Base-by-base conservation (phyloP, 1,140 invertebrate genomes). In the Musca vetustissima region DNA sequence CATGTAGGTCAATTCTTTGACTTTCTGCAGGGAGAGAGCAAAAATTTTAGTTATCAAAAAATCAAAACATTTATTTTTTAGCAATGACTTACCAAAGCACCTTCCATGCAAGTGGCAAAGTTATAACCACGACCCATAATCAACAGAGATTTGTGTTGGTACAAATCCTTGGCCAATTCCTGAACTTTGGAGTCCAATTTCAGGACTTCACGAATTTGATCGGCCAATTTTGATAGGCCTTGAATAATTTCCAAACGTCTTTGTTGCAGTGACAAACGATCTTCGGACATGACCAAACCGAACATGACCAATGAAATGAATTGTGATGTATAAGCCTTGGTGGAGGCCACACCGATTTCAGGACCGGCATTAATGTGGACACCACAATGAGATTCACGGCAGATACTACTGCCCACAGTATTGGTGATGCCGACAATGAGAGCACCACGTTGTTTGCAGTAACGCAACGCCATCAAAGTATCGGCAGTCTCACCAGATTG, bases 1-100 rank as follows among this genome's bases (percentile, higher is more conserved):
- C 96, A 99, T 99, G 84, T 99, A 99, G 0, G 98, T 99, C 79
- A 99, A 88, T 82, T 99, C 98, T 85, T 99, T 99, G 2, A 99
- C 95, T 93, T 99, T 98, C 69, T 70, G 47, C n/a, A 15, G 17
- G 17, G 4, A 61, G n/a, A 25, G 43, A 19, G 19, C 9, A 8
- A 61, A 19, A 11, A 61, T 28, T 7, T 57, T 1, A 36, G 21
- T 28, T 28, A 43, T 2, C 13, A 43, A 2, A 22, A 43, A 4
- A 43, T 21, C 1, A 61, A 21, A 49, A 4, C 28, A 28, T 8
- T 28, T 4, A 8, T 22, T 24, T 17, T 19, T 25, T 53, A 59
- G 0, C 15, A 59, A 17, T 22, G 11, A 66, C 69, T 70, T 61
- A 70, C 69, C 90, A 99, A 86, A n/a, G 98, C 98, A 66, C 98